phyloP scores from a whole-genome alignment of 2,888 invertebrate genomes.

The Itoplectis maculator region DNA sequence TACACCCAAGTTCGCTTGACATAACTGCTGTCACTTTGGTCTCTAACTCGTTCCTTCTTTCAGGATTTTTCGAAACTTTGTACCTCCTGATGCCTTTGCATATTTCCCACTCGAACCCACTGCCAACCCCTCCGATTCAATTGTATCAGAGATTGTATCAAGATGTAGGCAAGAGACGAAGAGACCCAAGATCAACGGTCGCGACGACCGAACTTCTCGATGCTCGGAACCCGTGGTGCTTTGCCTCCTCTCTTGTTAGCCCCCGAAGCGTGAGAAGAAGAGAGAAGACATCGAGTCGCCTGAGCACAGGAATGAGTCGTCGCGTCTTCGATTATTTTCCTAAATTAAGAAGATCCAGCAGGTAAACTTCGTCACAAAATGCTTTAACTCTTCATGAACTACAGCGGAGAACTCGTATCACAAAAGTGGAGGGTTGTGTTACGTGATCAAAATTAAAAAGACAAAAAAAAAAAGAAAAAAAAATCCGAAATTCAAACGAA shows the following conservation, averaged over 20 bases:
- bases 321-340: slow-evolving; percentile 72
- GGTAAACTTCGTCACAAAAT: slow-evolving; percentile 77
- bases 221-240: neutral
- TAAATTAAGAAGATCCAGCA: slow-evolving; percentile 79
- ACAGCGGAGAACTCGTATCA: slow-evolving; percentile 36
- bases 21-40: slow-evolving; percentile 7
- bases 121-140: slow-evolving; percentile 7
- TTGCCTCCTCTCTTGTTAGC: slow-evolving; percentile 22
- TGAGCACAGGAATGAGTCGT: slow-evolving; percentile 23
- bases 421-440: slow-evolving; percentile 45
- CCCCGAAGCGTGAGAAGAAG: slow-evolving; percentile 27
- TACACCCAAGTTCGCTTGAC: neutral
- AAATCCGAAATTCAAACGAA: slow-evolving; percentile 51
- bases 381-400: slow-evolving; percentile 53
- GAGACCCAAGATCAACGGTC: slow-evolving; percentile 27
- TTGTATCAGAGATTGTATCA: slow-evolving; percentile 70
- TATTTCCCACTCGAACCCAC: neutral
- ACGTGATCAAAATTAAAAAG: slow-evolving; percentile 31
- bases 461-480: slow-evolving; percentile 19
- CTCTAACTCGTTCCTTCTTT: slow-evolving; percentile 73
- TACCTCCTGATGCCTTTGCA: slow-evolving; percentile 65
- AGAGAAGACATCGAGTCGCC: slow-evolving; percentile 19
- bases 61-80: slow-evolving; percentile 72
- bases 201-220: slow-evolving; percentile 6
- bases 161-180: slow-evolving; percentile 71